Evolutionary conservation across 2,888 invertebrate genomes (phyloP).

Genomic region (Eumacrocentrus americanus): DNA sequence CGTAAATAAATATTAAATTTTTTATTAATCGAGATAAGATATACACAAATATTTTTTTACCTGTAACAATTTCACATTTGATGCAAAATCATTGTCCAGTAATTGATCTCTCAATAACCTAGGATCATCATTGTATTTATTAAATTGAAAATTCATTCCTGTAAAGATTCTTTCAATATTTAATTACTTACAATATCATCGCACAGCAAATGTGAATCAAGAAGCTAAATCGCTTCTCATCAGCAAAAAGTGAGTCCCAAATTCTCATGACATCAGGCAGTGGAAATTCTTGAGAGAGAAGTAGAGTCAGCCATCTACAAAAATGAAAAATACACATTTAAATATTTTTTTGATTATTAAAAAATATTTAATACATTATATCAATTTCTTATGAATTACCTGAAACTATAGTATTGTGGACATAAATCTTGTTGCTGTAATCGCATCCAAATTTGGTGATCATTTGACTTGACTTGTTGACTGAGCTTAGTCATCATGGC

Average conservation of each 20-base stretch:
- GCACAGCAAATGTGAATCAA: slow-evolving; percentile 93
- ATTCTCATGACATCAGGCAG: slow-evolving; percentile 95
- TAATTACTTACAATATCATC: slow-evolving; percentile 88
- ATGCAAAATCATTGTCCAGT: slow-evolving; percentile 87
- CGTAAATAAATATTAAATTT: slow-evolving; percentile 22
- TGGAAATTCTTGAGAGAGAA: slow-evolving; percentile 96
- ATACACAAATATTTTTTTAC: slow-evolving; percentile 52
- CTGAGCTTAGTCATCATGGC: slow-evolving; percentile 86
- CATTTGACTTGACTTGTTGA: slow-evolving; percentile 76
- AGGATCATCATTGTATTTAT: slow-evolving; percentile 41
- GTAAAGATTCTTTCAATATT: too few relatives aligned
- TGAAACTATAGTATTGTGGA: slow-evolving; percentile 96
- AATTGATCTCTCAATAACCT: slow-evolving; percentile 85
- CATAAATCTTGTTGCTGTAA: slow-evolving; percentile 84
- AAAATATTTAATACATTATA: too few relatives aligned
- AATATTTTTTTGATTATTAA: slow-evolving; percentile 1
- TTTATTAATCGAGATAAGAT: neutral
- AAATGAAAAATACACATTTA: neutral
- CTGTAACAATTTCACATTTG: slow-evolving; percentile 92
- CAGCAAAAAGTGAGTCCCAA: slow-evolving; percentile 97
- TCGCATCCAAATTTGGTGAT: slow-evolving; percentile 76
- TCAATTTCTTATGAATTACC: too few relatives aligned
- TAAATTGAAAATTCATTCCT: neutral
- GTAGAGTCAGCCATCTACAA: slow-evolving; percentile 88
- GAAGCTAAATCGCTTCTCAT: slow-evolving; percentile 87